Conservation (phyloP, 2,797 vertebrate species). For the Sylvia borin region DNA sequence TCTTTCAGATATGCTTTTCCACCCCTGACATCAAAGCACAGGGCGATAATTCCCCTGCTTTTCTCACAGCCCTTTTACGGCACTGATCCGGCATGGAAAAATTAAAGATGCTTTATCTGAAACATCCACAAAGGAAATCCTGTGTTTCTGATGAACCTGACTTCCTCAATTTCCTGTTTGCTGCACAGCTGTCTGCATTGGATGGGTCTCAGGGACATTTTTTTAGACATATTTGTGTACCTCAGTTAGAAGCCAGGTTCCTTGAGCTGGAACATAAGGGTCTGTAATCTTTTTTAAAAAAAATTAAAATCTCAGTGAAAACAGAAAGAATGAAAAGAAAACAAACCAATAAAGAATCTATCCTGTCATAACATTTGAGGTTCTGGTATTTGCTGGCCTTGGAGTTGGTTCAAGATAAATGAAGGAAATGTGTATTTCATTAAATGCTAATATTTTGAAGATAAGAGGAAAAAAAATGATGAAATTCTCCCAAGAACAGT, state of each 20-base stretch:
- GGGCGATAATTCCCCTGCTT: neutral
- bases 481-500: conserved; percentile 73
- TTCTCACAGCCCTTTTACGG: conserved; percentile 1
- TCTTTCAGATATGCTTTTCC: neutral
- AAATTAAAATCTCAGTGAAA: conserved; percentile 76
- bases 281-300: conserved; percentile 75
- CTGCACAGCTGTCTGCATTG: conserved; percentile 74
- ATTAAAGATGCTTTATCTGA: conserved; percentile 71
- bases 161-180: conserved; percentile 84
- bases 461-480: conserved; percentile 70
- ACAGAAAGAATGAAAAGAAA: conserved; percentile 91
- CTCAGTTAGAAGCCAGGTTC: conserved; percentile 76
- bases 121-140: conserved; percentile 75
- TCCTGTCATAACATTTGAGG: conserved; percentile 85
- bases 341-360: conserved; percentile 89
- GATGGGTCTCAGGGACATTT: conserved; percentile 68
- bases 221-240: conserved; percentile 75
- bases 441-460: conserved; percentile 92
- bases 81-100: conserved; percentile 38
- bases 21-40: neutral
- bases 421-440: conserved; percentile 93
- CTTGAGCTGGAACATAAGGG: conserved; percentile 77
- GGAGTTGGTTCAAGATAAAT: conserved; percentile 85
- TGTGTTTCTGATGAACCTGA: conserved; percentile 75
- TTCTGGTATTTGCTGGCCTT: conserved; percentile 86